A percentile compares a stretch with the other conserved stretches of the same genome.
Conservation (phyloP, 1,140 invertebrate genomes). For the Nasonia vitripennis region DNA sequence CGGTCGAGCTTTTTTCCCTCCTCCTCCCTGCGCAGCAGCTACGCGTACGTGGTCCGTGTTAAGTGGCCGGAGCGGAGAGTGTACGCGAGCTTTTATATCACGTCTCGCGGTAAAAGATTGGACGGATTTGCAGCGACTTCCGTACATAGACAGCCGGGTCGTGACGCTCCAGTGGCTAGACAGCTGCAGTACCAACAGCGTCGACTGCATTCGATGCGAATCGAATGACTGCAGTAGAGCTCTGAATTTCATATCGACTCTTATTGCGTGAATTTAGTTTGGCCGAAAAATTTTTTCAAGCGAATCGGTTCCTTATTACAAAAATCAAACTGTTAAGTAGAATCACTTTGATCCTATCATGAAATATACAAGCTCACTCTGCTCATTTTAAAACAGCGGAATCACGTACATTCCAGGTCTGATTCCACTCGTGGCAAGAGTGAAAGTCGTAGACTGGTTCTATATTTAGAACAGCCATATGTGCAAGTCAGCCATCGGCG, state of each 20-base stretch:
- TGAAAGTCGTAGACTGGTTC: neutral
- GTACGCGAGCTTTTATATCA: constrained; percentile 19
- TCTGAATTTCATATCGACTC: no score
- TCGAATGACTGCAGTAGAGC: neutral
- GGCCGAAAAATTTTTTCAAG: no score
- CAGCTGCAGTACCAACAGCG: neutral
- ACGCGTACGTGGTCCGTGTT: constrained; percentile 14
- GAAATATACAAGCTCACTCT: no score
- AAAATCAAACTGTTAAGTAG: no score
- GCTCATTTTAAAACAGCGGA: neutral
- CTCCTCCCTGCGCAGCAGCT: neutral
- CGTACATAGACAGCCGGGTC: constrained; percentile 9
- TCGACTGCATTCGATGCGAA: neutral
- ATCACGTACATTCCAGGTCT: no score
- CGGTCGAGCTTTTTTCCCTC: constrained; percentile 6
- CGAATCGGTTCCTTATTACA: no score
- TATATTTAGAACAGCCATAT: neutral
- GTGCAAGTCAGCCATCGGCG: no score
- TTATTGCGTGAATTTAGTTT: neutral
- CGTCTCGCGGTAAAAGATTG: constrained; percentile 44
- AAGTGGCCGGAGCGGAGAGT: neutral
- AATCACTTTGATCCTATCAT: no score
- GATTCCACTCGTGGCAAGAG: no score
- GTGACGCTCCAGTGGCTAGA: constrained; percentile 7
- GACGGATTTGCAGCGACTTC: constrained; percentile 34